Percentiles rank a stretch among this genome's conserved stretches.
Evolutionary conservation across 2,113 vertebrate genomes (phyloP).

Genomic region (Pseudolaguvia tuberculata): DNA sequence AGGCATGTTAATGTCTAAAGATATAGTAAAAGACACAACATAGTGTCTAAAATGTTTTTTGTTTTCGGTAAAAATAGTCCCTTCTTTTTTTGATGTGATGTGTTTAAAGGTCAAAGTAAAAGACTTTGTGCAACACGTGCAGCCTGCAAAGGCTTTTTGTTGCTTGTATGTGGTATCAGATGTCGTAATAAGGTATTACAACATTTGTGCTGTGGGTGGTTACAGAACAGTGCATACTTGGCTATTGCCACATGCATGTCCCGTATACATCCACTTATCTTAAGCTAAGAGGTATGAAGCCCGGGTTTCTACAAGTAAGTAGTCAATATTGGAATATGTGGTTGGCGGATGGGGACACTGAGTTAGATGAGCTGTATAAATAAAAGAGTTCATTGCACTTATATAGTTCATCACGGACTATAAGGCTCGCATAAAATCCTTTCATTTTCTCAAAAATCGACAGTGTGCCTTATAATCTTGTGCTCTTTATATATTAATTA

Average conservation of each 20-base stretch:
- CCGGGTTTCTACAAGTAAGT: neutral
- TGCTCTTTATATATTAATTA: no score
- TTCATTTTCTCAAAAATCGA: no score
- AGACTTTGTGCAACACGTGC: neutral
- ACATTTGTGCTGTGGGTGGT: constrained; percentile 15
- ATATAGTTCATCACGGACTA: no score
- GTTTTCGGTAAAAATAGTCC: no score
- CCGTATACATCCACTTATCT: neutral
- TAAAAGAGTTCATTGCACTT: neutral
- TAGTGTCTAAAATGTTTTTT: no score
- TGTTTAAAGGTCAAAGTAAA: constrained; percentile 19
- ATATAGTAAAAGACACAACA: neutral
- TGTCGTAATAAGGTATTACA: constrained; percentile 16
- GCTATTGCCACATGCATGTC: neutral
- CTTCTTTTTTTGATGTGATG: neutral
- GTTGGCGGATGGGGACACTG: neutral
- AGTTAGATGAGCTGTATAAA: neutral
- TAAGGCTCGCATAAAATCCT: no score
- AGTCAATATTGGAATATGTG: neutral
- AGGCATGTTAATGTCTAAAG: constrained; percentile 8
- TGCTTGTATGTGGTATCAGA: neutral
- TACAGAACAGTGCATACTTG: neutral
- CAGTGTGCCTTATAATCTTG: no score
- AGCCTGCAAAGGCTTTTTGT: neutral
- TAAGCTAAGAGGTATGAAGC: neutral